Percentiles rank a stretch among this genome's conserved stretches.
Conservation (phyloP, 2,888 invertebrate species). For the Gonocerus acuteangulatus region DNA sequence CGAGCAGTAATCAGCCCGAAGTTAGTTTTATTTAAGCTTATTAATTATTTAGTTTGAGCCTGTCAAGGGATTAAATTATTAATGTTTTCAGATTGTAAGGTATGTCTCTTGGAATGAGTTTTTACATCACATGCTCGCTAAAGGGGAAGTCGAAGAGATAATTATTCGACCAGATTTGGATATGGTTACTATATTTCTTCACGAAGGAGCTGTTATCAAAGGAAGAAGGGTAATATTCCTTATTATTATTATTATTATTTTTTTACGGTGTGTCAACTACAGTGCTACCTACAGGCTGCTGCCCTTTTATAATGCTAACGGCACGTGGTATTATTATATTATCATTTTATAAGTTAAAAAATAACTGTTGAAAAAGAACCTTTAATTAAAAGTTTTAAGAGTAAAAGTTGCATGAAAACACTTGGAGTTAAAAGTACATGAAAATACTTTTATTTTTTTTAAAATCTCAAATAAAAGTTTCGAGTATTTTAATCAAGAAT, state of each 20-base stretch:
- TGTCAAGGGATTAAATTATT: neutral
- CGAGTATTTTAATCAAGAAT: too few relatives aligned
- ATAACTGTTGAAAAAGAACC: too few relatives aligned
- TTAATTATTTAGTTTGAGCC: neutral
- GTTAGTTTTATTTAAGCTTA: too few relatives aligned
- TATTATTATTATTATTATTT: neutral
- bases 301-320: too few relatives aligned
- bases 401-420: too few relatives aligned
- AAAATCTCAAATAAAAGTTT: too few relatives aligned
- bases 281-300: too few relatives aligned
- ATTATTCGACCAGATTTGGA: slow-evolving; percentile 77
- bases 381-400: too few relatives aligned
- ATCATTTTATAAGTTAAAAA: too few relatives aligned
- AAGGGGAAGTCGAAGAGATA: slow-evolving; percentile 86
- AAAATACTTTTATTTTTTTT: too few relatives aligned
- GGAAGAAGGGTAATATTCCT: slow-evolving; percentile 61
- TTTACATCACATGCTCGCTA: slow-evolving; percentile 84
- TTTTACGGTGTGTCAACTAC: neutral
- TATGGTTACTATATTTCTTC: slow-evolving; percentile 73
- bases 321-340: too few relatives aligned
- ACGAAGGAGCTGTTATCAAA: slow-evolving; percentile 79
- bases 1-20: slow-evolving; percentile 65
- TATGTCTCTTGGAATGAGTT: slow-evolving; percentile 96
- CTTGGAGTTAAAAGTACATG: too few relatives aligned
- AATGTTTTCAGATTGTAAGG: slow-evolving; percentile 36